phyloP scores from a whole-genome alignment of 2,113 vertebrate genomes.

The Platysteira castanea region DNA sequence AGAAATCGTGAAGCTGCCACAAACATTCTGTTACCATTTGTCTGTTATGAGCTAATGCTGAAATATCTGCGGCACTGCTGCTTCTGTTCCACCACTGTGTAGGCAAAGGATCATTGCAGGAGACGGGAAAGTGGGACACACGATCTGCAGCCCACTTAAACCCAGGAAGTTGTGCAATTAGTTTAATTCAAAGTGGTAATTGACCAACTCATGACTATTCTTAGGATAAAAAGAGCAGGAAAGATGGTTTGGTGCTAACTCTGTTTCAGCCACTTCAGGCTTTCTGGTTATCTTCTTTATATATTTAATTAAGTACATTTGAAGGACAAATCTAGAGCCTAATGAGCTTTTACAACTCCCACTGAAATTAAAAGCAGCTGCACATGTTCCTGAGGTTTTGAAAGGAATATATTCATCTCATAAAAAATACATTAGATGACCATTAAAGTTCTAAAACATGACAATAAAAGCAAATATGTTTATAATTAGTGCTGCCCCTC shows the following conservation, averaged over 20 bases:
- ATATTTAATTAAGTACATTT: slow-evolving; percentile 30
- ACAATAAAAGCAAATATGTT: slow-evolving; percentile 34
- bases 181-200: slow-evolving; percentile 11
- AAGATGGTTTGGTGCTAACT: not conserved
- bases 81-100: not conserved
- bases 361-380: slow-evolving; percentile 35
- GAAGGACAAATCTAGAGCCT: slow-evolving; percentile 5
- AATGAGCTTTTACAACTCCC: slow-evolving; percentile 3
- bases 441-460: slow-evolving; percentile 26
- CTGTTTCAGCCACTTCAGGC: not conserved
- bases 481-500: not conserved
- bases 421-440: slow-evolving; percentile 43
- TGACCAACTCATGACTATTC: not conserved
- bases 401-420: slow-evolving; percentile 7
- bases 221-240: not conserved
- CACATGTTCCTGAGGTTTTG: slow-evolving; percentile 25
- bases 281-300: not conserved
- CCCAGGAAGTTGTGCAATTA: slow-evolving; percentile 4
- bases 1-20: not conserved
- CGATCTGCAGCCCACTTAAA: not conserved
- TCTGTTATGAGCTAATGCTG: not conserved
- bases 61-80: not conserved
- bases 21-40: not conserved
- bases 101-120: not conserved
- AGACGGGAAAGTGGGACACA: not conserved